Evolutionary conservation across 2,888 invertebrate genomes (phyloP).

Genomic region (Exocentrus adspersus): DNA sequence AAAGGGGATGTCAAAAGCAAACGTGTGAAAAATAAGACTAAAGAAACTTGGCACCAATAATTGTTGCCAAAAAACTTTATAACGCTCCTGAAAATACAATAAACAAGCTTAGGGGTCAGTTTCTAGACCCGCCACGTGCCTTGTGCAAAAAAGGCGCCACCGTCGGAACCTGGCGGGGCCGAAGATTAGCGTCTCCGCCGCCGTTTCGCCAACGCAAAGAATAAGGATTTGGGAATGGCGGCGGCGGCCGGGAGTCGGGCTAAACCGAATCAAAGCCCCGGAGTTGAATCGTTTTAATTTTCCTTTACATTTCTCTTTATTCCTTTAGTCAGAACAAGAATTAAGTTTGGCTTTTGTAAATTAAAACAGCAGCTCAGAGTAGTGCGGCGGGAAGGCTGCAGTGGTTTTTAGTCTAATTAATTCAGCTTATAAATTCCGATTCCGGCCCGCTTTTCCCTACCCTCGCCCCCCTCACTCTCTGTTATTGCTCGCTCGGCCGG

Average conservation of each 20-base stretch:
- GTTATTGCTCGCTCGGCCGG: constrained; percentile 64
- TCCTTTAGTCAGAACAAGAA: constrained; percentile 67
- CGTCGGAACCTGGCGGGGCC: constrained; percentile 29
- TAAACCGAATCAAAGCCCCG: constrained; percentile 64
- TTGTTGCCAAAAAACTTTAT: too few species aligned
- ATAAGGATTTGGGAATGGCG: constrained; percentile 55
- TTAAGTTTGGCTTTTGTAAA: constrained; percentile 68
- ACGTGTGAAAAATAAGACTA: too few species aligned
- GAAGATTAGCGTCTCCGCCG: constrained; percentile 31
- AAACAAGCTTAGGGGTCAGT: too few species aligned
- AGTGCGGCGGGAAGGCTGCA: constrained; percentile 61
- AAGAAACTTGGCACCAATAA: too few species aligned
- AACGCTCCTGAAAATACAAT: too few species aligned
- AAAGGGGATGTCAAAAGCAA: too few species aligned
- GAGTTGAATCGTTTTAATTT: constrained; percentile 67
- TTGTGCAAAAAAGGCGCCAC: constrained; percentile 10
- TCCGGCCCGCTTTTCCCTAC: constrained; percentile 50
- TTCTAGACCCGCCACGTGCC: too few species aligned
- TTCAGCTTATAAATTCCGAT: constrained; percentile 68
- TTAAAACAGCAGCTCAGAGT: constrained; percentile 65
- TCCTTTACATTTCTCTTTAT: constrained; percentile 67
- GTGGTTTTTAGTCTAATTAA: constrained; percentile 68
- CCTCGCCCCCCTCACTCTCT: constrained; percentile 33
- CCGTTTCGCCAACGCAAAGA: constrained; percentile 50
- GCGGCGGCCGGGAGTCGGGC: constrained; percentile 50